A percentile compares a stretch with the other conserved stretches of the same genome.
Evolutionary conservation across 2,888 invertebrate genomes (phyloP).

Genomic region (Maniola hyperantus): DNA sequence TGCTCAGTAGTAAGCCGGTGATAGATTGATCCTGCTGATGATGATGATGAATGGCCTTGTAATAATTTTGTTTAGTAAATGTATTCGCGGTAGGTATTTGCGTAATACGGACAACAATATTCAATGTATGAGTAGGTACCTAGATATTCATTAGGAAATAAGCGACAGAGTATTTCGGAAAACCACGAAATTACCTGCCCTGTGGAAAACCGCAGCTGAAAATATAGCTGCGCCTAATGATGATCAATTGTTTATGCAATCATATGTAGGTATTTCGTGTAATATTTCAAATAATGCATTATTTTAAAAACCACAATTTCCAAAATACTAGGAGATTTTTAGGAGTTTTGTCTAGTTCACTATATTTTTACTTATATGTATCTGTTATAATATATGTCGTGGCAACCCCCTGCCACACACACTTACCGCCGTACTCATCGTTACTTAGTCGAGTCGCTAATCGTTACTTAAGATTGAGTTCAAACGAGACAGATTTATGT

Average conservation of each 20-base stretch:
- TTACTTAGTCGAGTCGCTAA: too few relatives aligned
- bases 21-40: too few relatives aligned
- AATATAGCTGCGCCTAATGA: conserved; percentile 7
- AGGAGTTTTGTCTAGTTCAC: not conserved
- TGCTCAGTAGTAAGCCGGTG: too few relatives aligned
- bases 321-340: not conserved
- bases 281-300: not conserved
- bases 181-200: conserved; percentile 11
- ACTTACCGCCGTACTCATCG: too few relatives aligned
- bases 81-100: conserved; percentile 3
- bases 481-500: too few relatives aligned
- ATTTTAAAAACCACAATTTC: too few relatives aligned
- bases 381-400: too few relatives aligned
- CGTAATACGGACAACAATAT: not conserved
- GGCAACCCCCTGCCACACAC: too few relatives aligned
- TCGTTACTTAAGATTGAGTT: too few relatives aligned
- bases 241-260: not conserved
- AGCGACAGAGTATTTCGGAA: not conserved
- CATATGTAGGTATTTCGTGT: not conserved
- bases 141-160: conserved; percentile 6
- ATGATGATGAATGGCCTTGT: too few relatives aligned
- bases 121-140: too few relatives aligned
- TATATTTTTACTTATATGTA: too few relatives aligned
- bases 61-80: conserved; percentile 8
- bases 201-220: conserved; percentile 8